These are phyloP conservation scores for Seira sanloemensis DNA, from an alignment of 2,888 invertebrate genomes.

Conservation along the genomic window DNA sequence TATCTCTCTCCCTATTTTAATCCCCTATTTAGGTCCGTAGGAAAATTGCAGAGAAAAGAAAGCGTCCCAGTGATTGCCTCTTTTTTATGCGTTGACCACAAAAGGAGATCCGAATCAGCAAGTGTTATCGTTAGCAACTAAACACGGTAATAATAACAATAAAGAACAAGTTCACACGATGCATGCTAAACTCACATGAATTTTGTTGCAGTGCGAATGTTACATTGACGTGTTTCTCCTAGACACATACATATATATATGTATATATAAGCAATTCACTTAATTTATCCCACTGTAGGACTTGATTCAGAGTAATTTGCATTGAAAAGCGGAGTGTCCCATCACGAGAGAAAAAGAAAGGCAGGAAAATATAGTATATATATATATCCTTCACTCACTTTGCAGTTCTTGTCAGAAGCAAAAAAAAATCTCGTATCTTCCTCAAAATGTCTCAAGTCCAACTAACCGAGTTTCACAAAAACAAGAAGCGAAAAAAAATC, in stretches of 20 bases:
- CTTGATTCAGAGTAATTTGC: constrained; percentile 18
- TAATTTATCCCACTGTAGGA: neutral
- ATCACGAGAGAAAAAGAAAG: neutral
- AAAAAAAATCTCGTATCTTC: too few species aligned
- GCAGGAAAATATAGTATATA: constrained; percentile 6
- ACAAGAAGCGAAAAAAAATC: neutral
- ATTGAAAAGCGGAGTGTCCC: constrained; percentile 22
- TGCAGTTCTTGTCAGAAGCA: neutral
- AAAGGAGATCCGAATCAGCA: constrained; percentile 50
- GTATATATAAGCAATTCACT: too few species aligned
- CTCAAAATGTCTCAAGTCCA: constrained; percentile 9
- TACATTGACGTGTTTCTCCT: too few species aligned
- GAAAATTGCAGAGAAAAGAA: neutral
- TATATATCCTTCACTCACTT: neutral
- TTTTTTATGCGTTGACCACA: constrained; percentile 34
- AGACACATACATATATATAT: too few species aligned
- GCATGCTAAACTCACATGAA: too few species aligned
- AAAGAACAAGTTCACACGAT: constrained; percentile 51
- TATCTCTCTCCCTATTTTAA: neutral
- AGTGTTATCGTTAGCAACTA: constrained; percentile 45
- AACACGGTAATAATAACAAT: constrained; percentile 45
- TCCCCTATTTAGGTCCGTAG: neutral
- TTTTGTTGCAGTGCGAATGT: too few species aligned
- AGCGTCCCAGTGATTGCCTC: constrained; percentile 9
- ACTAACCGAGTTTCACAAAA: constrained; percentile 41